phyloP scores from a whole-genome alignment of 2,888 invertebrate species.

The Conistra vaccinii region DNA sequence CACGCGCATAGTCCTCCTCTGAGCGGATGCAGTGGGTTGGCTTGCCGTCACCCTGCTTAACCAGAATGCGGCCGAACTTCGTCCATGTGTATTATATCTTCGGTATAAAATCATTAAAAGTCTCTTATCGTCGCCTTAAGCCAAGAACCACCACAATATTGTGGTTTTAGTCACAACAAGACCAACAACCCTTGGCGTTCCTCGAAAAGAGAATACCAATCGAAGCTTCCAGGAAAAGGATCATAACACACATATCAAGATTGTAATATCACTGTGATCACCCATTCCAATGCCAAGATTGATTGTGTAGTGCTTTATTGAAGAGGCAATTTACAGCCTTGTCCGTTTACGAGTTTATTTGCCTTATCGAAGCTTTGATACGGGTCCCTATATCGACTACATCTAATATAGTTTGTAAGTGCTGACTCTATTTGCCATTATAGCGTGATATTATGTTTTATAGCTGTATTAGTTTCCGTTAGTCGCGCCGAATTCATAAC shows the following conservation, averaged over 20 bases:
- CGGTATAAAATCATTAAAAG: no score
- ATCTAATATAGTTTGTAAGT: constrained; percentile 14
- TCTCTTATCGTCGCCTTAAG: no score
- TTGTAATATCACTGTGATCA: constrained; percentile 34
- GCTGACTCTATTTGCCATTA: background rate
- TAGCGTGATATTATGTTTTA: constrained; percentile 1
- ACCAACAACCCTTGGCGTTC: background rate
- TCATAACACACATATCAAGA: constrained; percentile 24
- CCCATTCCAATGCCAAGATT: constrained; percentile 32
- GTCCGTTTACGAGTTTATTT: constrained; percentile 47
- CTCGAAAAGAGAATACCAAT: background rate
- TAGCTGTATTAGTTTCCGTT: constrained; percentile 22
- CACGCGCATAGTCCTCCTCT: no score
- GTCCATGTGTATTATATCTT: no score
- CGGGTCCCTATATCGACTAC: constrained; percentile 11
- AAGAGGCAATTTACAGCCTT: constrained; percentile 42
- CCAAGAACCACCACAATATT: background rate
- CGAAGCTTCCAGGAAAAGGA: constrained; percentile 6
- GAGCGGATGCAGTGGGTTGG: no score
- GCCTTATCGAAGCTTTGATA: constrained; percentile 29
- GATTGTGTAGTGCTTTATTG: constrained; percentile 28
- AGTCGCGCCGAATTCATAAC: constrained; percentile 39
- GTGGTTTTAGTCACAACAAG: background rate
- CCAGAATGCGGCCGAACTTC: no score
- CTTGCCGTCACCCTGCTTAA: no score